A percentile compares a stretch with the other conserved stretches of the same genome.
Conservation (phyloP, 2,888 invertebrate genomes). For the Horisme vitalbata region DNA sequence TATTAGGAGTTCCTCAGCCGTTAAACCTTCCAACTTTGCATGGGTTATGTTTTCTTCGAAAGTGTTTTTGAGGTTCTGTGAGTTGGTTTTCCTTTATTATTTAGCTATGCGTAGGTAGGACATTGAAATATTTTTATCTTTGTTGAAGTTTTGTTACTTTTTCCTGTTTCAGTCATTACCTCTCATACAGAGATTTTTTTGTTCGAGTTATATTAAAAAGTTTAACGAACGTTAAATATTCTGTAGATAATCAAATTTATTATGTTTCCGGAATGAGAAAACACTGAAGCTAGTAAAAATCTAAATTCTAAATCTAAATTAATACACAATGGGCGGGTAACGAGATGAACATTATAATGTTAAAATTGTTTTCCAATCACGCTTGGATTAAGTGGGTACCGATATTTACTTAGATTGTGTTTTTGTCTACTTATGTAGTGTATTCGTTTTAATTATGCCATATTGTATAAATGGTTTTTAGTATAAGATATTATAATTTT, state of each 20-base stretch:
- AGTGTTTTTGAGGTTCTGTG: constrained; percentile 25
- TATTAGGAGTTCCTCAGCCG: constrained; percentile 50
- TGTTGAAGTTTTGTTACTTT: too few species aligned
- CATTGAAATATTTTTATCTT: too few species aligned
- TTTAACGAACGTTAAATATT: constrained; percentile 11
- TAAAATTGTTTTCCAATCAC: too few species aligned
- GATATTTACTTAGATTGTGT: too few species aligned
- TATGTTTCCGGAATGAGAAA: constrained; percentile 5
- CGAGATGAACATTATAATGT: too few species aligned
- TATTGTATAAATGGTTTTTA: too few species aligned
- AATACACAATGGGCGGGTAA: neutral
- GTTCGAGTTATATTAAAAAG: constrained; percentile 6
- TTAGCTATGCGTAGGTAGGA: neutral
- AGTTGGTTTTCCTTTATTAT: constrained; percentile 17
- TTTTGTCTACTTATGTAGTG: too few species aligned
- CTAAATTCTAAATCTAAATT: too few species aligned
- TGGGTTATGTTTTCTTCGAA: constrained; percentile 29
- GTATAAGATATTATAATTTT: too few species aligned
- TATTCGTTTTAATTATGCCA: too few species aligned
- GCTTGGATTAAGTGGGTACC: too few species aligned
- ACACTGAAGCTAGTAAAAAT: neutral
- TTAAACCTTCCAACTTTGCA: constrained; percentile 34
- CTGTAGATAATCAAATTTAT: constrained; percentile 8
- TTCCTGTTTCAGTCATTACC: neutral
- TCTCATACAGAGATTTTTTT: neutral